Conservation (phyloP, 2,113 vertebrate species). For the Xyliphius kryptos region DNA sequence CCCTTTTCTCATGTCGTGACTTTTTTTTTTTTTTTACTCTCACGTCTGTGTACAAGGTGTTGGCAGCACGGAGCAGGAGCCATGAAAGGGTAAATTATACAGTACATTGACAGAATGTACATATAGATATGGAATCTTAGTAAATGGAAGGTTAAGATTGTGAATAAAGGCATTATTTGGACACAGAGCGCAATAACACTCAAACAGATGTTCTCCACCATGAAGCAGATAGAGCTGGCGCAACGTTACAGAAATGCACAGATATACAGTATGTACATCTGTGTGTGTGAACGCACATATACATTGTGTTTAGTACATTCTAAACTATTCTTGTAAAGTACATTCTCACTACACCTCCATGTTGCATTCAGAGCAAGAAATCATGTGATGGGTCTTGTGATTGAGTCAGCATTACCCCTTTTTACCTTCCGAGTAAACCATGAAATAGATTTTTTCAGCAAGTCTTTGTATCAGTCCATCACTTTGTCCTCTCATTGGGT, state of each 20-base stretch:
- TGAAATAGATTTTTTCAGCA: conserved; percentile 26
- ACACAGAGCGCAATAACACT: conserved; percentile 60
- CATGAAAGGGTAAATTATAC: conserved; percentile 5
- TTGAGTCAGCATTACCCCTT: conserved; percentile 48
- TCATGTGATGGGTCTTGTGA: conserved; percentile 50
- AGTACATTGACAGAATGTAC: conserved; percentile 16
- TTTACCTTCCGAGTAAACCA: not conserved
- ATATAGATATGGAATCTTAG: conserved; percentile 3
- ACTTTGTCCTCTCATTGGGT: conserved; percentile 23
- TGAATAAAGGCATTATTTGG: conserved; percentile 55
- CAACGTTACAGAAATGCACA: conserved; percentile 65
- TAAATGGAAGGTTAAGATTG: conserved; percentile 42
- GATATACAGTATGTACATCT: no score
- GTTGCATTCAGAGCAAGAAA: conserved; percentile 41
- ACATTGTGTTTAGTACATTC: conserved; percentile 62
- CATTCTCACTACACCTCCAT: conserved; percentile 36
- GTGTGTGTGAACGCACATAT: conserved; percentile 40
- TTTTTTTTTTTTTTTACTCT: conserved; percentile 7
- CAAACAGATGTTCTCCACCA: conserved; percentile 55
- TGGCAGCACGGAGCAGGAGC: conserved; percentile 13
- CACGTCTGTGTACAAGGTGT: conserved; percentile 25
- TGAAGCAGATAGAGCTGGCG: conserved; percentile 60
- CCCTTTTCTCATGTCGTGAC: conserved; percentile 2
- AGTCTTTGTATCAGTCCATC: conserved; percentile 15
- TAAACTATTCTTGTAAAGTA: conserved; percentile 56